phyloP scores from a whole-genome alignment of 2,797 vertebrate genomes.

The Pagetopsis macropterus region DNA sequence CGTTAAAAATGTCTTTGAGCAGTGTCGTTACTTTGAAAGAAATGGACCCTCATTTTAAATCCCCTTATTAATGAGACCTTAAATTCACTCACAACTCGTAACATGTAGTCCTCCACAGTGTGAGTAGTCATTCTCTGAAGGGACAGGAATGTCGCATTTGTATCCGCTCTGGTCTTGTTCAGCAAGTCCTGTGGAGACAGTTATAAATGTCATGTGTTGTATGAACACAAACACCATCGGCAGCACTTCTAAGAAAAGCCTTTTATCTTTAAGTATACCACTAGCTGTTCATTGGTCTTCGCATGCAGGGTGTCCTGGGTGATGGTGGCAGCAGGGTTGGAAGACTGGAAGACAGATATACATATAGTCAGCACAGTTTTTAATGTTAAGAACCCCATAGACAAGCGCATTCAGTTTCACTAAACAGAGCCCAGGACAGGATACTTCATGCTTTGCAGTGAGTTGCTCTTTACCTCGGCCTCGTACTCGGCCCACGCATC shows the following conservation, averaged over 20 bases:
- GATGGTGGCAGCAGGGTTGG: background rate
- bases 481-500: conserved; percentile 96
- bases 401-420: background rate
- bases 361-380: background rate
- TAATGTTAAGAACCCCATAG: background rate
- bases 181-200: conserved; percentile 65
- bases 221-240: conserved; percentile 2
- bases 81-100: conserved; percentile 61
- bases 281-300: conserved; percentile 69
- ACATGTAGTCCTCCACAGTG: conserved; percentile 48
- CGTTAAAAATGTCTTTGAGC: too few species aligned
- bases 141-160: conserved; percentile 25
- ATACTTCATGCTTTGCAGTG: background rate
- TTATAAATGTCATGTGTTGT: background rate
- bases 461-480: conserved; percentile 87
- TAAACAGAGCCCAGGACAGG: background rate
- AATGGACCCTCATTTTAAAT: background rate
- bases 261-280: conserved; percentile 59
- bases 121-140: conserved; percentile 45
- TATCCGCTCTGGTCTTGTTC: conserved; percentile 55
- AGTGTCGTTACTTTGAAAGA: background rate
- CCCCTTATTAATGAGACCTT: background rate
- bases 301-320: conserved; percentile 13
- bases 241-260: background rate
- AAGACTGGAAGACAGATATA: conserved; percentile 18